Percentiles rank a stretch among this genome's conserved stretches.
Evolutionary conservation across 2,113 vertebrate species (phyloP).

Genomic region (Ornithorhynchus anatinus): DNA sequence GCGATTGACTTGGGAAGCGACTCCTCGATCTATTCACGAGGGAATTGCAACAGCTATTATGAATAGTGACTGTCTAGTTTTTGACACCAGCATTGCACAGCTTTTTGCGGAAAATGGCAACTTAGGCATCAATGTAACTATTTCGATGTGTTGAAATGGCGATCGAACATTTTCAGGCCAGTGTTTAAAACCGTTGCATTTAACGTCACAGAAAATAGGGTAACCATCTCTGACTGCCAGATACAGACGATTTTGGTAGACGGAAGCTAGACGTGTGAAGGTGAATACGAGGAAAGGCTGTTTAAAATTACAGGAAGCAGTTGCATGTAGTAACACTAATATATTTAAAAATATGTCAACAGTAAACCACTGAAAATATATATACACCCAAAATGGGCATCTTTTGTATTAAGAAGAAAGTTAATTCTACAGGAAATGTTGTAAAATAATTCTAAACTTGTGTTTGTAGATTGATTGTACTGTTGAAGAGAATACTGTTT

Average conservation of each 20-base stretch:
- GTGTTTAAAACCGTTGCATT: conserved; percentile 73
- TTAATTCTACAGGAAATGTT: conserved; percentile 81
- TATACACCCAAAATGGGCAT: conserved; percentile 83
- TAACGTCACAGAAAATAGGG: conserved; percentile 68
- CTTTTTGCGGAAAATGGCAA: conserved; percentile 99
- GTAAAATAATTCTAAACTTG: conserved; percentile 93
- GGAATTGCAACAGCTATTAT: conserved; percentile 98
- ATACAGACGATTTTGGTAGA: conserved; percentile 58
- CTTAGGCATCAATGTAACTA: conserved; percentile 99
- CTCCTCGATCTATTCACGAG: conserved; percentile 96
- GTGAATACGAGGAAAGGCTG: conserved; percentile 74
- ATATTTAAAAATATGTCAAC: conserved; percentile 85
- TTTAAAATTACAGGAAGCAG: conserved; percentile 74
- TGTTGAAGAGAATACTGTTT: conserved; percentile 75
- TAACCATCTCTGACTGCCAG: conserved; percentile 67
- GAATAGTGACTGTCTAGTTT: conserved; percentile 99
- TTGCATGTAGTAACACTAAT: conserved; percentile 88
- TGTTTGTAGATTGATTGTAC: conserved; percentile 94
- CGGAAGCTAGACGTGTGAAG: conserved; percentile 67
- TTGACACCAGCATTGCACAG: conserved; percentile 99
- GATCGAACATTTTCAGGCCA: conserved; percentile 73
- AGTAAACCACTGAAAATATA: conserved; percentile 85
- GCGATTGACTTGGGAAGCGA: conserved; percentile 98
- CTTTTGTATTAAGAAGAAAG: conserved; percentile 90
- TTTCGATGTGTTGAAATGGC: conserved; percentile 96